Percentiles rank a stretch among this genome's conserved stretches.
Evolutionary conservation across 2,888 invertebrate genomes (phyloP).

Genomic region (Eilema caniola): DNA sequence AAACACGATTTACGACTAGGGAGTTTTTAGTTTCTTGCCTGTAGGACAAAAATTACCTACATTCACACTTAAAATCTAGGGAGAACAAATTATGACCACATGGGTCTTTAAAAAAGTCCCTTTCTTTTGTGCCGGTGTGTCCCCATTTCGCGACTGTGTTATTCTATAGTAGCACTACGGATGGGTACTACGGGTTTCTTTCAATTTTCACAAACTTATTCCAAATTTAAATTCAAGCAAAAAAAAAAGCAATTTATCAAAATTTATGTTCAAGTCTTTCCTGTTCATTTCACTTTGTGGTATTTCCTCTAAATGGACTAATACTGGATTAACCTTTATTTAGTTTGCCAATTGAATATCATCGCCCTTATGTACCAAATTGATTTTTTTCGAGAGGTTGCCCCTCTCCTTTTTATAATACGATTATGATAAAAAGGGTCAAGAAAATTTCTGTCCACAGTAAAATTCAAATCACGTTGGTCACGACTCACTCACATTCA

Average conservation of each 20-base stretch:
- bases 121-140: neutral
- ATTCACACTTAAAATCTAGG: neutral
- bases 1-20: neutral
- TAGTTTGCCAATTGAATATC: neutral
- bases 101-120: neutral
- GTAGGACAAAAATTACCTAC: neutral
- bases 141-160: neutral
- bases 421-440: slow-evolving; percentile 71
- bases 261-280: neutral
- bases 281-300: neutral
- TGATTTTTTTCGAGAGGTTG: neutral
- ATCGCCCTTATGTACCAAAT: too few species aligned
- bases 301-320: neutral
- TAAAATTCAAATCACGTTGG: slow-evolving; percentile 83
- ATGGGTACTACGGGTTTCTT: neutral
- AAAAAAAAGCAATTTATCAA: too few species aligned
- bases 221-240: neutral
- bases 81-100: neutral
- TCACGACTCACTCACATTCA: slow-evolving; percentile 83
- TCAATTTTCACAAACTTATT: neutral
- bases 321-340: neutral
- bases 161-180: neutral
- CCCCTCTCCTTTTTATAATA: slow-evolving; percentile 31
- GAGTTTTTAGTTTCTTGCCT: neutral
- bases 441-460: slow-evolving; percentile 72